phyloP scores from a whole-genome alignment of 2,113 vertebrate species.

The Cyanoramphus novaezelandiae region DNA sequence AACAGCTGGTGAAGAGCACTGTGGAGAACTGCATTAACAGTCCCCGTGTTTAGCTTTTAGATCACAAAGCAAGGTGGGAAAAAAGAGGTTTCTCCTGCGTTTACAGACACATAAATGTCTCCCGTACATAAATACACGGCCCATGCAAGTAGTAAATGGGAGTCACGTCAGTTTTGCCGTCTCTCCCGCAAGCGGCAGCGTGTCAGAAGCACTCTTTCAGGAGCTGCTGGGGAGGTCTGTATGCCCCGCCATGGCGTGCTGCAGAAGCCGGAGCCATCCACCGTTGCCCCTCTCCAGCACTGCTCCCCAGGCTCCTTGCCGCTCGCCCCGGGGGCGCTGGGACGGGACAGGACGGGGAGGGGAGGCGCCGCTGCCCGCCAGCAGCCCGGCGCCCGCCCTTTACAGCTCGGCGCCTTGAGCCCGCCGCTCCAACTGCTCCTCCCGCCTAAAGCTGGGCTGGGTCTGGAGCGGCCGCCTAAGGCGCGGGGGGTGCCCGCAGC shows the following conservation, averaged over 20 bases:
- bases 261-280: neutral
- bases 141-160: neutral
- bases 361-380: neutral
- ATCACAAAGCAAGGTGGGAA: neutral
- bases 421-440: neutral
- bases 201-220: neutral
- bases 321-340: neutral
- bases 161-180: neutral
- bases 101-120: neutral
- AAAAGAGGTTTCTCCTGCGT: neutral
- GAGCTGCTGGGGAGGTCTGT: neutral
- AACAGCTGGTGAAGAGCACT: neutral
- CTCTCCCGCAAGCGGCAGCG: neutral
- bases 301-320: neutral
- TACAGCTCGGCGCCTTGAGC: neutral
- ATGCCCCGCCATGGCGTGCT: fast-evolving
- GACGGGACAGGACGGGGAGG: neutral
- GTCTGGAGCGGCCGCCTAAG: neutral
- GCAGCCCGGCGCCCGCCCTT: neutral
- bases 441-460: neutral
- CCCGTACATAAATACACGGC: neutral
- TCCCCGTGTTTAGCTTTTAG: neutral
- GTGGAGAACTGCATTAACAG: neutral
- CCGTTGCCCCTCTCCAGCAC: fast-evolving
- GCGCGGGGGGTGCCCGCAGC: neutral